phyloP scores from a whole-genome alignment of 2,888 invertebrate genomes.

The Brachycybe producta region DNA sequence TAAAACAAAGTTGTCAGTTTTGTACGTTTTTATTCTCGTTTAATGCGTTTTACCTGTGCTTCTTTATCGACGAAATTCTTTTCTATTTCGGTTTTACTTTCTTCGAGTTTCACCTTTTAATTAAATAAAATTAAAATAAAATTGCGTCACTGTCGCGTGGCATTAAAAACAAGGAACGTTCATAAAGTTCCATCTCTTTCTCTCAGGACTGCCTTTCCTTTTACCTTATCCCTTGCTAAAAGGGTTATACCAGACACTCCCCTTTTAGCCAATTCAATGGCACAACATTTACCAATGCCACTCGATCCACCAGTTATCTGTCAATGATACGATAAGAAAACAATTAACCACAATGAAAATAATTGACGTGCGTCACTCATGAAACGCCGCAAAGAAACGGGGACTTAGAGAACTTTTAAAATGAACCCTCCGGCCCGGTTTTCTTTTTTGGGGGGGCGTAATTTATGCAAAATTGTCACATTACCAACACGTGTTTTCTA shows the following conservation, averaged over 20 bases:
- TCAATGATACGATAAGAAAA: too few relatives aligned
- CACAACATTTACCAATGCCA: slow-evolving; percentile 81
- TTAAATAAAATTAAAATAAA: slow-evolving; percentile 4
- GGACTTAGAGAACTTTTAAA: too few relatives aligned
- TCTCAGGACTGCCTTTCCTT: slow-evolving; percentile 25
- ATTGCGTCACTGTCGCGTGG: neutral
- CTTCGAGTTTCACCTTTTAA: slow-evolving; percentile 41
- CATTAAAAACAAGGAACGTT: neutral
- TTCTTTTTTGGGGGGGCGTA: too few relatives aligned
- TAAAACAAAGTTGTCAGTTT: neutral
- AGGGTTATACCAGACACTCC: slow-evolving; percentile 88
- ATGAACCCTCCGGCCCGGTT: too few relatives aligned
- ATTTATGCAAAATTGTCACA: too few relatives aligned
- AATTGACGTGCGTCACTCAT: too few relatives aligned
- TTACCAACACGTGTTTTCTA: too few relatives aligned
- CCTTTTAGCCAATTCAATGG: slow-evolving; percentile 55
- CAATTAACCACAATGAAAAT: too few relatives aligned
- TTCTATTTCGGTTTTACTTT: slow-evolving; percentile 48
- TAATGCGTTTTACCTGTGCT: slow-evolving; percentile 47
- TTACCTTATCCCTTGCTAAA: slow-evolving; percentile 64
- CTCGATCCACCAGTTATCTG: slow-evolving; percentile 87
- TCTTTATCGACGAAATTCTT: slow-evolving; percentile 35
- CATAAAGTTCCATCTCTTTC: neutral
- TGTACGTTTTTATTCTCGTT: slow-evolving; percentile 27
- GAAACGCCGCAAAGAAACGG: too few relatives aligned